A percentile compares a stretch with the other conserved stretches of the same genome.
Conservation (phyloP, 1,140 invertebrate species). For the Lordiphosa clarofinis region DNA sequence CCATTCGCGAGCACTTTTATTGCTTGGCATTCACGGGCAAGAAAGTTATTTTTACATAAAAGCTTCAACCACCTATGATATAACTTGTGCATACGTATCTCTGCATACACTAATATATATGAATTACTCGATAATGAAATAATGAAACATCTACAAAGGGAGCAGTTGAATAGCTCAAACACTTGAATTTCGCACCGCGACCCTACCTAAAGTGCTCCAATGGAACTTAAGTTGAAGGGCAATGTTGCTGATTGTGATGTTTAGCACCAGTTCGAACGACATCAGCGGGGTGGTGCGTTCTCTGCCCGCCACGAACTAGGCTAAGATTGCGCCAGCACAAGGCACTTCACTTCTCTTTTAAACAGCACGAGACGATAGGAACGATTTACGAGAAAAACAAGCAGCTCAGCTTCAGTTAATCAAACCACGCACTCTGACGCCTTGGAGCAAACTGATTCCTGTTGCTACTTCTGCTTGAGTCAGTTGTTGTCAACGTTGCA, state of each 20-base stretch:
- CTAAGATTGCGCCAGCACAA: slow-evolving; percentile 6
- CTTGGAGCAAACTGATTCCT: slow-evolving; percentile 60
- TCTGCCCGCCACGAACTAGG: slow-evolving; percentile 11
- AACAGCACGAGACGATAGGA: neutral
- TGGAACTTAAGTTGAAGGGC: neutral
- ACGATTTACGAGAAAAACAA: neutral
- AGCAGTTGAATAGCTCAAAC: neutral
- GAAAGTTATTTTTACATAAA: too few species aligned
- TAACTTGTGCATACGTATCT: too few species aligned
- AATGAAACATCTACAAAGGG: too few species aligned
- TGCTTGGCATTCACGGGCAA: too few species aligned
- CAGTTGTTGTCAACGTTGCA: slow-evolving; percentile 11
- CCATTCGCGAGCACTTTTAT: too few species aligned
- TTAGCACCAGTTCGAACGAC: slow-evolving; percentile 9
- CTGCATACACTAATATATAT: too few species aligned
- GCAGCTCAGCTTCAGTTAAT: neutral
- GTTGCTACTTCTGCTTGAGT: slow-evolving; percentile 42
- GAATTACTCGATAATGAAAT: too few species aligned
- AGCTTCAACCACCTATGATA: too few species aligned
- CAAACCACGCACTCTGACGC: slow-evolving; percentile 40
- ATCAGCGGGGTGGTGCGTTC: neutral
- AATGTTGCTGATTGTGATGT: slow-evolving; percentile 2
- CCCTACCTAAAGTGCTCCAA: too few species aligned
- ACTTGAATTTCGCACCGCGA: neutral
- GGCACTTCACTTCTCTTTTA: neutral